Conservation (phyloP, 1,140 invertebrate species). For the Rhopalosiphum padi region DNA sequence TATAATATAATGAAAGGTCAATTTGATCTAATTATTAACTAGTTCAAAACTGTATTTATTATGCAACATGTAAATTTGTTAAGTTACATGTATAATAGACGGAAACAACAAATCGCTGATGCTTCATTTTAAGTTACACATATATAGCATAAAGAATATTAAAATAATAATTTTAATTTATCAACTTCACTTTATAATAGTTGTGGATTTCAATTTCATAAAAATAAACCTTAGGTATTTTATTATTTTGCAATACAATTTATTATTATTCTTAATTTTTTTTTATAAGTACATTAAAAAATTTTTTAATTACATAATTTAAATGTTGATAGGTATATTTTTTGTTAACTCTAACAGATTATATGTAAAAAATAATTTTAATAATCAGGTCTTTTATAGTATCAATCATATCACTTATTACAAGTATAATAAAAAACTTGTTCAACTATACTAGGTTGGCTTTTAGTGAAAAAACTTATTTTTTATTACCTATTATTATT, state of each 20-base stretch:
- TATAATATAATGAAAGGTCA: background rate
- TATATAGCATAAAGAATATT: background rate
- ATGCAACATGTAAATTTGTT: background rate
- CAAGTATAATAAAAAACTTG: background rate
- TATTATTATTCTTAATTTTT: background rate
- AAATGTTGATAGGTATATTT: background rate
- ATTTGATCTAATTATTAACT: slow-evolving; percentile 7
- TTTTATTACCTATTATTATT: too few species aligned
- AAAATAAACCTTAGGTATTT: background rate
- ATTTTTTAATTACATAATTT: background rate
- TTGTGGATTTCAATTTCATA: background rate
- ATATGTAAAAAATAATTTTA: background rate
- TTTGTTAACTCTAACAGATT: background rate
- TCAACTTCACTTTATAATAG: background rate
- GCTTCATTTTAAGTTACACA: background rate
- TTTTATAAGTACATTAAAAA: background rate
- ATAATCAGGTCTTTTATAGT: background rate
- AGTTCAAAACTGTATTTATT: slow-evolving; percentile 32
- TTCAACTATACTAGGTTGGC: background rate
- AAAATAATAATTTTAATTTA: background rate
- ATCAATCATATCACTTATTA: background rate
- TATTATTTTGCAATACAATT: background rate
- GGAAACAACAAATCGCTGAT: background rate
- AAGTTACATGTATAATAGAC: too few species aligned
- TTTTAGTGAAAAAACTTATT: background rate